A percentile compares a stretch with the other conserved stretches of the same genome.
Evolutionary conservation across 2,113 vertebrate genomes (phyloP).

Genomic region (Oceanites oceanicus): DNA sequence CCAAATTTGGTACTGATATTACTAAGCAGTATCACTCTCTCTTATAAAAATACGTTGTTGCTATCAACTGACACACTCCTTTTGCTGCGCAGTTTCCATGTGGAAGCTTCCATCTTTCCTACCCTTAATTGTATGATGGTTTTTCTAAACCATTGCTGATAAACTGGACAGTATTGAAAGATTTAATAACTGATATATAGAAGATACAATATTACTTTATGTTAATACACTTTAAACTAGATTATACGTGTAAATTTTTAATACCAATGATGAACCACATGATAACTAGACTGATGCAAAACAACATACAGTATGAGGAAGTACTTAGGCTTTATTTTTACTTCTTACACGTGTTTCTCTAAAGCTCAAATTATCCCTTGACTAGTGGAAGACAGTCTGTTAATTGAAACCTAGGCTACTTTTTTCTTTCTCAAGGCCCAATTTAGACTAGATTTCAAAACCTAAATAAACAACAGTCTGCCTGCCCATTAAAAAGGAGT

Average conservation of each 20-base stretch:
- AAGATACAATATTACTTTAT: not conserved
- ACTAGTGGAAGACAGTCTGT: constrained; percentile 70
- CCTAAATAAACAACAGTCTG: constrained; percentile 78
- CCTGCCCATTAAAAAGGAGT: constrained; percentile 69
- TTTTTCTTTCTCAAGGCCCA: constrained; percentile 65
- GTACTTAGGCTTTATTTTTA: constrained; percentile 65
- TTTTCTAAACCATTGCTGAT: not conserved
- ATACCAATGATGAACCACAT: not conserved
- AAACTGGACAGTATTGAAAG: not conserved
- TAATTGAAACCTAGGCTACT: constrained; percentile 72
- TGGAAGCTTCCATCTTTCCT: not conserved
- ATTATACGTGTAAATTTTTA: not conserved
- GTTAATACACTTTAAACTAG: not conserved
- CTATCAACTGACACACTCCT: not conserved
- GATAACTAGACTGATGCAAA: not conserved
- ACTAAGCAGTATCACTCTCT: constrained; percentile 17
- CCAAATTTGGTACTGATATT: constrained; percentile 14
- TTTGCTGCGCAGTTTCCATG: not conserved
- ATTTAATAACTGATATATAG: not conserved
- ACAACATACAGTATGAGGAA: constrained; percentile 33
- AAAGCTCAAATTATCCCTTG: constrained; percentile 73
- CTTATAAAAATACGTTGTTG: constrained; percentile 23
- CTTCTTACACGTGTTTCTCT: constrained; percentile 63
- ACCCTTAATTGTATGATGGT: not conserved
- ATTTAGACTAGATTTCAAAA: constrained; percentile 77